Base-by-base conservation (phyloP, 2,797 vertebrate genomes). In the Xiphorhynchus erythropygius region DNA sequence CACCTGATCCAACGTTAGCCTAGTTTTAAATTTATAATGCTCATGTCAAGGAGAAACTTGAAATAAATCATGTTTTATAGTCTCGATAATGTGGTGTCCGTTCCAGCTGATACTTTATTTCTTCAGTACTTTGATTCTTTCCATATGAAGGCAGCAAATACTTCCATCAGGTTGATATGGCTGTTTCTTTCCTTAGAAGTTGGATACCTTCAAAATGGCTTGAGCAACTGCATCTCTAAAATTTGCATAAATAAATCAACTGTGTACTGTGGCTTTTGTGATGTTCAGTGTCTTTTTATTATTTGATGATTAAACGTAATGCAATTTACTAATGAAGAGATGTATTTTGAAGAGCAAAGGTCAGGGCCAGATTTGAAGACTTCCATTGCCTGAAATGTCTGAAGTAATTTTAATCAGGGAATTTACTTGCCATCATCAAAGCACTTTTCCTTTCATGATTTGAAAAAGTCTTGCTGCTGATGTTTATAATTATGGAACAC, bases 401-500 rank as follows among this genome's bases (percentile, higher is more conserved):
- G 77, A 91, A 96, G 80, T 90, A 79, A 90, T 97, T 97, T 97
- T 96, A 97, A 96, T 95, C 89, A 95, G 91, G 85, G 68, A 94
- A 91, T 92, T 96, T 96, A 94, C 94, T 97, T 93, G 87, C 95
- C 87, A 23, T 96, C 93, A 94, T 97, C 96, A 97, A 96, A 97
- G 96, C 56, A 49, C 87, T 95, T 90, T 64, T 44, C 50, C 94
- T 96, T 93, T 94, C 96, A 94, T 95, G 94, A 95, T 95, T 84
- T 91, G 62, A 93, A 95, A 95, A 93, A 96, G 85, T 88, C 77
- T 78, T 95, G 77, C 96, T 96, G 96, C 97, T 96, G 95, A 94
- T 98, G 97, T 97, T 97, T 97, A 96, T 96, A 97, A 97, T 98
- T 97, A 98, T 70, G 69, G 90, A 87, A 77, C 92, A 97, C 94